Percentiles rank a stretch among this genome's conserved stretches.
Evolutionary conservation across 2,888 invertebrate species (phyloP).

Genomic region (Scelioninae gen. 2): DNA sequence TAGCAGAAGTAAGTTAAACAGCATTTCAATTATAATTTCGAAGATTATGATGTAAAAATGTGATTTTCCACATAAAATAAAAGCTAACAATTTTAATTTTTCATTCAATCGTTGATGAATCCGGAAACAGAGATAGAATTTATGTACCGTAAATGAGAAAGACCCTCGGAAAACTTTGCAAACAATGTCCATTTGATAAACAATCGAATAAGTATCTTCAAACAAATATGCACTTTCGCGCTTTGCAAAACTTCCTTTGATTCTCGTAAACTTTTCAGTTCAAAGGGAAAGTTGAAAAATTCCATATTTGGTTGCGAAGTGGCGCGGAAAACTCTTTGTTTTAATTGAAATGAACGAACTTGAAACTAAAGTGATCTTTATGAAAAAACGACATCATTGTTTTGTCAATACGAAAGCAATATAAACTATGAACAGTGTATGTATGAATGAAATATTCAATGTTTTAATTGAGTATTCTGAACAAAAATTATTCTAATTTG

Average conservation of each 20-base stretch:
- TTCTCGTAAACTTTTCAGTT: slow-evolving; percentile 1
- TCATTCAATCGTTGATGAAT: slow-evolving; percentile 4
- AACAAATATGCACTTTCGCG: slow-evolving; percentile 25
- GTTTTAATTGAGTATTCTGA: no score
- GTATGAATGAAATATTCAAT: no score
- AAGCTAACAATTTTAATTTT: no score
- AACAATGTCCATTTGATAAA: slow-evolving; percentile 13
- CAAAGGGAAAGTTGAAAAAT: slow-evolving; percentile 37
- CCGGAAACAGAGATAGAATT: not conserved
- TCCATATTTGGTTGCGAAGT: not conserved
- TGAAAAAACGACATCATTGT: no score
- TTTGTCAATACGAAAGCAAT: no score
- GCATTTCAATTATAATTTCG: slow-evolving; percentile 6
- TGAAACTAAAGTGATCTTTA: no score
- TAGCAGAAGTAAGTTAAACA: not conserved
- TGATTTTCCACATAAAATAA: no score
- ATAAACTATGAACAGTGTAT: slow-evolving; percentile 1
- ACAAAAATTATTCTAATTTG: no score
- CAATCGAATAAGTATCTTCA: slow-evolving; percentile 15
- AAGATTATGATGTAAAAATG: no score
- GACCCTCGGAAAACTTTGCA: slow-evolving; percentile 4
- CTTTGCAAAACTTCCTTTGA: slow-evolving; percentile 22
- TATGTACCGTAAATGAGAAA: not conserved
- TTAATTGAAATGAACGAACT: slow-evolving; percentile 23
- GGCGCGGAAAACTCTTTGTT: slow-evolving; percentile 29